Conservation (phyloP, 2,113 vertebrate genomes). For the Tor tambroides region DNA sequence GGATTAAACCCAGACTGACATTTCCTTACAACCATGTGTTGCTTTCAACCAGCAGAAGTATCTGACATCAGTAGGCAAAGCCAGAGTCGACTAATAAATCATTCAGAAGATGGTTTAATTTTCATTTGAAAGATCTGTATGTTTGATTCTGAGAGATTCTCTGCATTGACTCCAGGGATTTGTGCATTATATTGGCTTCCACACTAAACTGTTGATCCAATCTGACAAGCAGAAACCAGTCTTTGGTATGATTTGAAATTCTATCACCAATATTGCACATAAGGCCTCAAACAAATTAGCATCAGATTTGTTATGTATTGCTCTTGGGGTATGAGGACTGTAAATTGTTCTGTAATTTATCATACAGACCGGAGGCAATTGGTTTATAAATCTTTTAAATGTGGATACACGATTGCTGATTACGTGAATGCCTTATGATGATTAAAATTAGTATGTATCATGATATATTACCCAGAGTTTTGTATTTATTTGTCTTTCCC, state of each 20-base stretch:
- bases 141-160: neutral
- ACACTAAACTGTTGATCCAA: neutral
- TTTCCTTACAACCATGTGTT: no score
- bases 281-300: neutral
- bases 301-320: neutral
- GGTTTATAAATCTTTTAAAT: neutral
- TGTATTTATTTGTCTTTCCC: neutral
- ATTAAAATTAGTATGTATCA: neutral
- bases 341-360: neutral
- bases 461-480: neutral
- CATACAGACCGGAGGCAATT: neutral
- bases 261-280: neutral
- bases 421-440: neutral
- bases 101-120: neutral
- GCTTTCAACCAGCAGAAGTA: no score
- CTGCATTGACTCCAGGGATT: constrained; percentile 7
- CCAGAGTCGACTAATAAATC: neutral
- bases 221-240: constrained; percentile 5
- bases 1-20: no score
- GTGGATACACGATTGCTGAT: neutral
- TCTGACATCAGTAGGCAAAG: neutral
- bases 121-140: neutral
- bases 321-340: neutral
- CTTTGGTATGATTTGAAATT: neutral
- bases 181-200: neutral